A percentile compares a stretch with the other conserved stretches of the same genome.
Evolutionary conservation across 2,888 invertebrate genomes (phyloP).

Genomic region (Bimastos eiseni): DNA sequence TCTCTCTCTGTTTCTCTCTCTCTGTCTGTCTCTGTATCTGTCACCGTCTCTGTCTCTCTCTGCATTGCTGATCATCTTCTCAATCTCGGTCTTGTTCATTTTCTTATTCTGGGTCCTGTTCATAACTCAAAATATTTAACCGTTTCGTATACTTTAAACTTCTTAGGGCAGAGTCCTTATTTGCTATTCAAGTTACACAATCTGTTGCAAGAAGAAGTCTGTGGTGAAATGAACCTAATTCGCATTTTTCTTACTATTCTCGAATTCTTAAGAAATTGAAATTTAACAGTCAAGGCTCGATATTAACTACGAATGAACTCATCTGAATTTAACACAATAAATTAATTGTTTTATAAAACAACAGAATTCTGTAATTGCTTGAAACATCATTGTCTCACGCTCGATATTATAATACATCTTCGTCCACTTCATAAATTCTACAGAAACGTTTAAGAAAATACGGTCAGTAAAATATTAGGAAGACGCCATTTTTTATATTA

Average conservation of each 20-base stretch:
- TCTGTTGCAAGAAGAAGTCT: not conserved
- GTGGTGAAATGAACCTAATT: not conserved
- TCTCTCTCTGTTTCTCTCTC: not conserved
- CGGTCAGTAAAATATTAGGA: not conserved
- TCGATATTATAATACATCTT: not conserved
- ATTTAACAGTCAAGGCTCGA: not conserved
- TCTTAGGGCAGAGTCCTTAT: not conserved
- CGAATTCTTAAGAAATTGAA: not conserved
- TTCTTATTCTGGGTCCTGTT: not conserved
- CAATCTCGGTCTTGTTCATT: not conserved
- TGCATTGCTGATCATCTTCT: not conserved
- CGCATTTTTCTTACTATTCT: not conserved
- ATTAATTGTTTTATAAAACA: conserved; percentile 13
- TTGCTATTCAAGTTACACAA: not conserved
- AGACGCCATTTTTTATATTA: not conserved
- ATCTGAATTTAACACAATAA: not conserved
- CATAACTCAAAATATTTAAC: not conserved
- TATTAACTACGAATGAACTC: not conserved
- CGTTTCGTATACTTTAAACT: not conserved
- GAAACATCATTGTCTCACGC: not conserved
- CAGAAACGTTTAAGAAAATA: conserved; percentile 4
- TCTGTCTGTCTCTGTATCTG: not conserved
- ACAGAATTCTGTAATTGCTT: conserved; percentile 13
- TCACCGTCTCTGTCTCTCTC: not conserved
- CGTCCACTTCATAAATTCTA: not conserved